A percentile compares a stretch with the other conserved stretches of the same genome.
Evolutionary conservation across 2,113 vertebrate species (phyloP).

Genomic region (Gobio gobio): DNA sequence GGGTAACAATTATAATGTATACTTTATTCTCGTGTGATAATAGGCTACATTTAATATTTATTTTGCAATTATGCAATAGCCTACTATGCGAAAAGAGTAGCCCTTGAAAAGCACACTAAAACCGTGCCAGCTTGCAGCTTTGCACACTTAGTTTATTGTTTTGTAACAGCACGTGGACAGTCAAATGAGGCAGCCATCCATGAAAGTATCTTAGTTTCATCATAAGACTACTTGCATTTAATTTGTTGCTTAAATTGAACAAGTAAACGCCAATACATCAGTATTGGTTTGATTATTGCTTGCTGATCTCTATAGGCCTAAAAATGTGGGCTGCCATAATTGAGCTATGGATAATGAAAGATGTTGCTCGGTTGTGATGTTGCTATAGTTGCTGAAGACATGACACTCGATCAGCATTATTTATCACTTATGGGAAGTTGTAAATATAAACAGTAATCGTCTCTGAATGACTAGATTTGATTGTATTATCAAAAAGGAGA

Average conservation of each 20-base stretch:
- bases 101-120: not conserved
- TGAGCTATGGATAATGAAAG: not conserved
- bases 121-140: not conserved
- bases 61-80: not conserved
- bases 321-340: not conserved
- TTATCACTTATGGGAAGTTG: not conserved
- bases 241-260: not conserved
- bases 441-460: not conserved
- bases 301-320: not conserved
- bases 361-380: not conserved
- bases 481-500: not conserved
- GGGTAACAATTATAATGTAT: not conserved
- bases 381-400: not conserved
- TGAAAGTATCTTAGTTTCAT: not conserved
- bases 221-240: not conserved
- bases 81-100: not conserved
- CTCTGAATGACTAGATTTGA: not conserved
- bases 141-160: conserved; percentile 18
- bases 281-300: not conserved
- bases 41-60: not conserved
- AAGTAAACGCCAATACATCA: not conserved
- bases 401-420: not conserved
- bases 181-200: conserved; percentile 1
- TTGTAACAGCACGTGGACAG: conserved; percentile 20
- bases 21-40: too few relatives aligned